phyloP scores from a whole-genome alignment of 2,888 invertebrate species.

The Platycnemis pennipes region DNA sequence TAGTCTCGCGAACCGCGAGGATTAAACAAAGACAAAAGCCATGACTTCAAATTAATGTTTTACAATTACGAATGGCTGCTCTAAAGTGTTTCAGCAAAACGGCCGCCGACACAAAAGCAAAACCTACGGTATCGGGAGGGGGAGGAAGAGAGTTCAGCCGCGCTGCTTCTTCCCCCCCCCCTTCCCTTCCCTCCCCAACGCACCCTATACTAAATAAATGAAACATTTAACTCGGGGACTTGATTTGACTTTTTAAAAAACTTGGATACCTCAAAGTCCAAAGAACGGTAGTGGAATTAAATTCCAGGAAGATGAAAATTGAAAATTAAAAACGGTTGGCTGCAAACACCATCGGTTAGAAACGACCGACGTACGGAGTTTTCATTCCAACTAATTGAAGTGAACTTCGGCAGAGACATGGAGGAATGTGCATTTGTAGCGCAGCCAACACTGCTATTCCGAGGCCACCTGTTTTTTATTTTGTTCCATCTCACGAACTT shows the following conservation, averaged over 20 bases:
- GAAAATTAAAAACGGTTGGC: background rate
- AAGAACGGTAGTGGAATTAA: background rate
- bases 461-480: no score
- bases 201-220: no score
- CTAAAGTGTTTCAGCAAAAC: background rate
- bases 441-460: no score
- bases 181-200: no score
- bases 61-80: background rate
- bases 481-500: no score
- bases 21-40: background rate
- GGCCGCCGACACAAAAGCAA: background rate
- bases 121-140: no score
- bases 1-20: background rate
- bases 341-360: background rate
- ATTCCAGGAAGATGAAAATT: background rate
- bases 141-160: background rate
- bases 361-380: background rate
- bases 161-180: background rate
- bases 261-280: background rate
- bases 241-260: background rate
- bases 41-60: background rate
- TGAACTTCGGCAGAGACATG: background rate
- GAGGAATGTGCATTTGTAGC: background rate
- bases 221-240: no score
- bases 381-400: conserved; percentile 16